Evolutionary conservation across 92 coral and sea anemone genomes (phyloP), one percentile per base, ranked within the genome.

Genomic region (Porites evermanni): DNA sequence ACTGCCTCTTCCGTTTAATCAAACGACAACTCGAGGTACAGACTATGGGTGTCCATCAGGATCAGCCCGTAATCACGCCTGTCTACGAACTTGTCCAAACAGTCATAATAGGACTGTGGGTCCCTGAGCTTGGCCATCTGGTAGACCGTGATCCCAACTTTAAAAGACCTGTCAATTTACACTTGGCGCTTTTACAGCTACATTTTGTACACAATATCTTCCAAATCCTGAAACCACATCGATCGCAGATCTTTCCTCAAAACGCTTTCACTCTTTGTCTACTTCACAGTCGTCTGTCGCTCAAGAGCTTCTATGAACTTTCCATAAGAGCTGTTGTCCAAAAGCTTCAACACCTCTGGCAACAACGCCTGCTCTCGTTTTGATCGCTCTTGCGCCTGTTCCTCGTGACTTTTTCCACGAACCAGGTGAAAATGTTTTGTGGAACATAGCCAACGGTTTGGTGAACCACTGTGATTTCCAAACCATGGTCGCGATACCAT

Each of bases 91-190:
- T 53, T 7, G 58, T 53, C 58, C 58, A 53, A 53, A 0, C 0
- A 1, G 58, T 53, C 58, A 2, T 53, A 53, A 12, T 53, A 53
- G 3, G 80, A 87, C 47, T 87, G 75, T 13, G 73, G 64, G 75
- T 80, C 73, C 1, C 90, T 53, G 11, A 80, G 69, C 52, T 89
- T 84, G 14, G 89, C 92, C 84, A 85, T 17, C 64, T 89, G 92
- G 19, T 66, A 84, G 3, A 89, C 93, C 6, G 69, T 86, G 23
- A 85, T 85, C 16, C 86, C 92, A 12, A 67, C 19, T 66, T 84
- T 89, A 77, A 59, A 84, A 38, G 92, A 74, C 13, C 90, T 67
- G 29, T n/a, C 80, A 24, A 89, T 84, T 5, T 14, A 60, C 16
- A 89, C 78, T 21, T 65, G 79, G n/a, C 69, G 74, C 53, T 82